Base-by-base conservation (phyloP, 2,797 vertebrate species). In the Echiichthys vipera region DNA sequence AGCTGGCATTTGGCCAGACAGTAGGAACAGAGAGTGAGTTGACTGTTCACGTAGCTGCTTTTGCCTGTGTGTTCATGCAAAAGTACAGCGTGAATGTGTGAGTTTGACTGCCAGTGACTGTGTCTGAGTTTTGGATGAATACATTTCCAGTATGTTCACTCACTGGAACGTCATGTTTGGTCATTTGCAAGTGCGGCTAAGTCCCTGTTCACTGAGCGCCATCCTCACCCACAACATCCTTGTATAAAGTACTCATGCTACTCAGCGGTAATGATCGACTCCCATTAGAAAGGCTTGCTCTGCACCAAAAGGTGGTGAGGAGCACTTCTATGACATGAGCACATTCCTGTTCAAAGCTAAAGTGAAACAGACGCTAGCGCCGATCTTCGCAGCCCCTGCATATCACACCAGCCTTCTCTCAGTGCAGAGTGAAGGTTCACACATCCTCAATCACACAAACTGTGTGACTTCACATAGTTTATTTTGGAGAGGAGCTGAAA, bases 401-500 rank as follows among this genome's bases (percentile, higher is more conserved):
- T 29, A 49, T 83, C 77, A 65, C 65, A 15, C 22, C 76, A 62
- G 59, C 27, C 32, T 34, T 25, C 62, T 80, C 57, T 65, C 49
- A 15, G 49, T 5, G 56, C 40, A 53, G 61, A 63, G 24, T 29
- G 49, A 54, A 61, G 56, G 34, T 71, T 90, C 81, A 58, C 90
- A 87, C 87, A 59, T 83, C 74, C 51, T 58, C 70, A 64, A n/a
- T 75, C 78, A 69, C 74, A 62, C 83, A 47, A 37, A 68, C 69
- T 67, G 64, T 12, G 58, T 58, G 71, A 86, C 70, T 89, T 91
- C 83, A 67, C 88, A 74, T 62, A 14, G 55, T 84, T 83, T 92
- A 91, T 89, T 93, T 90, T 78, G 18, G 77, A 75, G 55, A 22
- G 7, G 56, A 43, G 79, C 36, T 69, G 29, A 18, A 55, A 73